Base-by-base conservation (phyloP, 2,888 invertebrate species). In the Biston stratarius region DNA sequence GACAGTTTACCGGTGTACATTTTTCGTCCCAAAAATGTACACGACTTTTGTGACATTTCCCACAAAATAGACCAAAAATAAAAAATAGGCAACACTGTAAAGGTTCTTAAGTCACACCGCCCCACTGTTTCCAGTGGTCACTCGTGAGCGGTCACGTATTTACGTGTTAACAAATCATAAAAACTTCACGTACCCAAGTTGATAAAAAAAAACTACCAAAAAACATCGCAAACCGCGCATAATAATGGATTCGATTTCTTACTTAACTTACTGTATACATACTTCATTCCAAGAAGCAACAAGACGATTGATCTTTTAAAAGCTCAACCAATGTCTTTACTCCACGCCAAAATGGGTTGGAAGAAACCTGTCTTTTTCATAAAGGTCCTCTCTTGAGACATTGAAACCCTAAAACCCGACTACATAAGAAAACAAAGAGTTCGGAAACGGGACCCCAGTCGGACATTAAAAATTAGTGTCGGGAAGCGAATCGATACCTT, bases 391-490 rank as follows among this genome's bases (percentile, higher is more conserved):
- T 42, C 42, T 14, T n/a, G 42, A 42, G 42, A 42, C 42, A 12
- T 42, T 9, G 55, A 42, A 33, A 12, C 55, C 34, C 58, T 38
- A 47, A 38, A 40, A 58, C 6, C 47, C 47, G 24, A 9, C 34
- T 38, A 11, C 48, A 55, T 11, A 36, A 53, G 57, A 68, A 64
- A 68, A 70, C 68, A 61, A 72, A 70, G 71, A 64, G 60, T 68
- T 65, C 62, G 67, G 69, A 71, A 61, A 70, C 55, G 48, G 61
- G 60, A 51, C 61, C 63, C 67, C 48, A 61, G 47, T 67, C 60
- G 64, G 33, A 69, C 74, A 70, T 75, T 72, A 71, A 72, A 73
- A 72, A 73, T 71, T 72, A 69, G 73, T 70, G 69, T 70, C 67
- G 66, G 73, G 58, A 70, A 68, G 64, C 59, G 45, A 70, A 73